Evolutionary conservation across 2,888 invertebrate species (phyloP).

Genomic region (Synergus japonicus): DNA sequence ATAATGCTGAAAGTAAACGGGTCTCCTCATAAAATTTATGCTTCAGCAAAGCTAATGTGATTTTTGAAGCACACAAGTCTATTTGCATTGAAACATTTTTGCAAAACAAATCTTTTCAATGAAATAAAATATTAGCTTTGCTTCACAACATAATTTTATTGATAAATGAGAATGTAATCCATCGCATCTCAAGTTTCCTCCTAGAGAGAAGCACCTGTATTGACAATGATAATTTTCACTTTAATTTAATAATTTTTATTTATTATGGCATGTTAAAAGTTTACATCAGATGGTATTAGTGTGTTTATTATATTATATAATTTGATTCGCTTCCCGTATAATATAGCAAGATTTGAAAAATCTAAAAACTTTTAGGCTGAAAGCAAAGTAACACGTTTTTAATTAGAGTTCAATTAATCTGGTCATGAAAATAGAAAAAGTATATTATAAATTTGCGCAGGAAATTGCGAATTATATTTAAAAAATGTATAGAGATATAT

Average conservation of each 20-base stretch:
- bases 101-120: neutral
- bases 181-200: conserved; percentile 12
- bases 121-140: neutral
- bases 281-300: neutral
- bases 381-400: neutral
- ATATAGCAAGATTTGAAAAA: neutral
- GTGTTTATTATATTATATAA: neutral
- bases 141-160: neutral
- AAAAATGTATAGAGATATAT: neutral
- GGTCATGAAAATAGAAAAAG: neutral
- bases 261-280: neutral
- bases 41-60: neutral
- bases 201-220: neutral
- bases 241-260: neutral
- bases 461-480: neutral
- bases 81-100: neutral
- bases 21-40: neutral
- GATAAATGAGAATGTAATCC: neutral
- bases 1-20: conserved; percentile 27
- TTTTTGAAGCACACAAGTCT: neutral
- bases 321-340: neutral
- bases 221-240: neutral
- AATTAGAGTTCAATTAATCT: conserved; percentile 1
- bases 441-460: neutral
- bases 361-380: neutral